Evolutionary conservation across 2,113 vertebrate genomes (phyloP), one percentile per base, ranked within the genome.

Genomic region (Choloepus hoffmanni): DNA sequence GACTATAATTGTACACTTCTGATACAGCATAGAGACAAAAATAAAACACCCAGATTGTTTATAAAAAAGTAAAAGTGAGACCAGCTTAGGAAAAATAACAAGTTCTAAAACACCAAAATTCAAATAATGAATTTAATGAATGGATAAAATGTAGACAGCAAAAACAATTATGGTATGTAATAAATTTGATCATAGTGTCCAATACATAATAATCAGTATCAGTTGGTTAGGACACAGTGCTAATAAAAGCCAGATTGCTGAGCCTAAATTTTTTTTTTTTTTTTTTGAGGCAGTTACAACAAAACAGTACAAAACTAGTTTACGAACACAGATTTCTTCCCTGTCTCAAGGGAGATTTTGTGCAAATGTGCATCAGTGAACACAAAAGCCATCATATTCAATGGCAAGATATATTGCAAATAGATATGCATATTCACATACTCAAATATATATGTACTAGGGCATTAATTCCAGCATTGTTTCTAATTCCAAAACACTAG

Each of bases 51-150:
- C 40, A 83, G 4, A 24, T 33, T 0, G 15, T 81, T 95, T 67
- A 45, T 85, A 53, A 94, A 96, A 60, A 94, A 96, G 1, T 60
- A 77, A 84, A 63, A 50, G 11, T 65, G 7, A 95, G 63, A 63
- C 19, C 7, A 50, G n/a, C 23, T 87, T 94, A 79, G 65, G 24
- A 58, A 95, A 79, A 74, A 23, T 77, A 36, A 36, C 36, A 92
- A 85, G 58, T 15, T 85, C 50, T 26, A 81, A 95, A 88, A 81
- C 21, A 81, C 15, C 85, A 68, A 7, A 68, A 76, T 83, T 96
- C 26, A 36, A 89, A 67, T 85, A 86, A 95, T 28, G 40, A 85
- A 82, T 73, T 82, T 26, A 89, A 58, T 14, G 7, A 7, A 70
- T 72, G 43, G 21, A 72, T 60, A 58, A 85, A 70, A 91, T 89